Conservation (phyloP, 2,888 invertebrate species). For the Tuta absoluta region DNA sequence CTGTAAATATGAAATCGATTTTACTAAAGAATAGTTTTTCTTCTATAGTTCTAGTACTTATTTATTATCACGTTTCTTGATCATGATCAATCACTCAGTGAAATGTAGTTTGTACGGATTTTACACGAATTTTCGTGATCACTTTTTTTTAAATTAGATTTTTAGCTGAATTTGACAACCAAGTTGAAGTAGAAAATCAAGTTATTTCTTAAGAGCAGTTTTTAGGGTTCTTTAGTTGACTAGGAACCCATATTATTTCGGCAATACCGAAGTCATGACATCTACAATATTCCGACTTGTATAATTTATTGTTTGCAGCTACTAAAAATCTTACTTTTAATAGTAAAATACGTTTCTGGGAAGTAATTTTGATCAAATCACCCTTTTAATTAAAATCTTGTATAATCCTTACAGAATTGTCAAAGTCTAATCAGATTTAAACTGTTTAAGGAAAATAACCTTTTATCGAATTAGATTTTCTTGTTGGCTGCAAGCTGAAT, state of each 20-base stretch:
- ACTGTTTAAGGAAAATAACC: no score
- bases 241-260: neutral
- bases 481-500: neutral
- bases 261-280: neutral
- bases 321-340: neutral
- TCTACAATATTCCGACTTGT: constrained; percentile 1
- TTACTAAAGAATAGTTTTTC: constrained; percentile 51
- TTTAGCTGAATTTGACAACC: neutral
- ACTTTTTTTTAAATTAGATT: constrained; percentile 33
- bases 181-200: neutral
- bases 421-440: no score
- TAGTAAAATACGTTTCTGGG: neutral
- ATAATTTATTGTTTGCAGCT: neutral
- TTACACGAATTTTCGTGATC: constrained; percentile 35
- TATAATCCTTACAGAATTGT: no score
- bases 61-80: constrained; percentile 61
- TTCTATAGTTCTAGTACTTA: constrained; percentile 69
- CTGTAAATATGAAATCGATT: constrained; percentile 63
- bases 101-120: constrained; percentile 27
- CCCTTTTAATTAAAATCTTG: no score
- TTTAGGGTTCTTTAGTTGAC: neutral
- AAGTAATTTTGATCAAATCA: no score
- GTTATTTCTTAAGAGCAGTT: constrained; percentile 6
- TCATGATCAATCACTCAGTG: constrained; percentile 44
- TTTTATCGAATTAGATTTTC: neutral